These are phyloP conservation scores for Clepsis dumicolana DNA, from an alignment of 2,888 invertebrate genomes.

Conservation along the genomic window DNA sequence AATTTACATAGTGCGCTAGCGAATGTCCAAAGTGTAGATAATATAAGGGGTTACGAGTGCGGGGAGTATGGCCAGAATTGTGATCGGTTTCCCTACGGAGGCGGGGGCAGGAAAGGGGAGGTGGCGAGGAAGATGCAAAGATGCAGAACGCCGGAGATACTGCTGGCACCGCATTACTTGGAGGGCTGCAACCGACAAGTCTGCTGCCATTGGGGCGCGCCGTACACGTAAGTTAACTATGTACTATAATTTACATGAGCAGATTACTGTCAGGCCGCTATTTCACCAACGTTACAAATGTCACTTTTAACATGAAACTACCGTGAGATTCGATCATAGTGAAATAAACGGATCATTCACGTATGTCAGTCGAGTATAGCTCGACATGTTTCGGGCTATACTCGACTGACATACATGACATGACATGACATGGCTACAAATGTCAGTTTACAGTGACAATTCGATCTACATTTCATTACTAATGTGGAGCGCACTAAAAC, in stretches of 20 bases:
- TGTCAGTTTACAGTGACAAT: no score
- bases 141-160: constrained; percentile 91
- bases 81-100: constrained; percentile 72
- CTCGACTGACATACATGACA: no score
- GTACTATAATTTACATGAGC: background rate
- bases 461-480: no score
- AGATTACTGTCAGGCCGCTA: background rate
- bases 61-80: constrained; percentile 69
- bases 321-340: no score
- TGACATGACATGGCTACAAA: no score
- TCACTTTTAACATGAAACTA: no score
- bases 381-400: no score
- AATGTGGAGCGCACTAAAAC: no score
- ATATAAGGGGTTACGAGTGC: constrained; percentile 65
- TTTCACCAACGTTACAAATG: no score
- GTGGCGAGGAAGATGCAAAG: constrained; percentile 72
- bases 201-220: constrained; percentile 81
- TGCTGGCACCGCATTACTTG: constrained; percentile 91
- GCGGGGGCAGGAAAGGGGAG: constrained; percentile 74
- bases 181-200: constrained; percentile 78
- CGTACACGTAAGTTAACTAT: constrained; percentile 66
- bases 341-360: no score
- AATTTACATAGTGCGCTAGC: constrained; percentile 65
- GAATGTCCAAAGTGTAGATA: constrained; percentile 69
- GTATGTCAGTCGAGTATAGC: no score